phyloP scores from a whole-genome alignment of 1,140 invertebrate genomes.

The Octopus sinensis region DNA sequence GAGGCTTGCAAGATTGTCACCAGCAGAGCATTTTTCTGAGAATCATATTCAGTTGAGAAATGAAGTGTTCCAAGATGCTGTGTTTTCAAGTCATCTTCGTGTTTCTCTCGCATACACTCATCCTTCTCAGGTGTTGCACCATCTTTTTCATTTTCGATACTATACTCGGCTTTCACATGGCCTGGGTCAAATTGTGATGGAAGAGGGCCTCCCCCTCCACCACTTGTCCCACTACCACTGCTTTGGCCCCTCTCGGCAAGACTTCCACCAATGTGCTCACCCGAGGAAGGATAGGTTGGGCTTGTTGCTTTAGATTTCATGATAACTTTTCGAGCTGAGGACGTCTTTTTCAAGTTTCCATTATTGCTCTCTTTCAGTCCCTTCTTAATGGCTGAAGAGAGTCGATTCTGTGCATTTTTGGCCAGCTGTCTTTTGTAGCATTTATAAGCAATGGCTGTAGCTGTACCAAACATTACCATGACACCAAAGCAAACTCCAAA shows the following conservation, averaged over 20 bases:
- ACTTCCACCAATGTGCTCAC: constrained; percentile 26
- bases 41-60: constrained; percentile 72
- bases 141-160: constrained; percentile 59
- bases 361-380: constrained; percentile 48
- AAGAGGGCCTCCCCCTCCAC: constrained; percentile 21
- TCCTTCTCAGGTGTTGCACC: constrained; percentile 66
- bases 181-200: constrained; percentile 29
- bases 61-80: constrained; percentile 76
- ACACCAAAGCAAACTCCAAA: constrained; percentile 41
- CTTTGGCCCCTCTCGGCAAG: constrained; percentile 25
- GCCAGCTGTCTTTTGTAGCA: constrained; percentile 47
- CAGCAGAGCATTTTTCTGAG: constrained; percentile 82
- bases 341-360: constrained; percentile 39
- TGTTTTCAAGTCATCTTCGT: constrained; percentile 43
- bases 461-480: constrained; percentile 38
- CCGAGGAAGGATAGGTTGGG: constrained; percentile 39
- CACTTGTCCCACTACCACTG: not conserved
- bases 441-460: constrained; percentile 44
- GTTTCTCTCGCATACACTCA: constrained; percentile 45
- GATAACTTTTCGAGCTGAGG: constrained; percentile 32
- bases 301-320: constrained; percentile 50
- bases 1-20: constrained; percentile 77
- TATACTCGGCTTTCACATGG: constrained; percentile 37
- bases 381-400: constrained; percentile 54
- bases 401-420: constrained; percentile 45